Base-by-base conservation (phyloP, 2,888 invertebrate species). In the Miltochrista miniata region DNA sequence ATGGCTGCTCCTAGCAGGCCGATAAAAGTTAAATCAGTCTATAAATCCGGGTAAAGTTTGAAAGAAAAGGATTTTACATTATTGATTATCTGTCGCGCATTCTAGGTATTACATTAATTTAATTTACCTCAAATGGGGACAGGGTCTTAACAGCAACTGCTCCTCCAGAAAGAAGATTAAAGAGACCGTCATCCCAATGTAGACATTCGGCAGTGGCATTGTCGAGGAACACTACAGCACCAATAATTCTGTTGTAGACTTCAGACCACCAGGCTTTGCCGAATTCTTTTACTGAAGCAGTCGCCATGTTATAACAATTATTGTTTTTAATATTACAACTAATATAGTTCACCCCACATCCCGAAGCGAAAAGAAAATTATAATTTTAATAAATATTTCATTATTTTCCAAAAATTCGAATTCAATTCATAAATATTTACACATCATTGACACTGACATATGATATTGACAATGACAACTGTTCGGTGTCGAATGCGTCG, bases 131-230 rank as follows among this genome's bases (percentile, higher is more conserved):
- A 82, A 93, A 94, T 0, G 93, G 92, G 4, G 94, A 94, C 59
- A 95, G 87, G 73, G 93, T 93, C 69, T 94, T 94, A 1, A 95
- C 93, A 53, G 92, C 90, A 9, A 92, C 76, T 29, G 95, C 95
- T 45, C 95, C 95, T 24, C 93, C 92, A 42, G 90, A 78, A 42
- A 93, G 79, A 10, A 95, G 79, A 54, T 91, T 85, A 53, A 91
- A 82, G n/a, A 93, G 84, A 0, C 95, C 95, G 1, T 94, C 94
- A 67, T 94, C 92, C 95, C 95, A 95, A 70, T 95, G 95, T 37
- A 95, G 77, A 70, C 94, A 93, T 74, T 95, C 95, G 0, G 94
- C 93, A 51, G 92, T 91, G 33, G 84, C 81, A 65, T 94, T 92
- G 68, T 95, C 95, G 38, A 95, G 79, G 67, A 94, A 95, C 40